Evolutionary conservation across 1,140 invertebrate species (phyloP).

Genomic region (Augochlora pura): DNA sequence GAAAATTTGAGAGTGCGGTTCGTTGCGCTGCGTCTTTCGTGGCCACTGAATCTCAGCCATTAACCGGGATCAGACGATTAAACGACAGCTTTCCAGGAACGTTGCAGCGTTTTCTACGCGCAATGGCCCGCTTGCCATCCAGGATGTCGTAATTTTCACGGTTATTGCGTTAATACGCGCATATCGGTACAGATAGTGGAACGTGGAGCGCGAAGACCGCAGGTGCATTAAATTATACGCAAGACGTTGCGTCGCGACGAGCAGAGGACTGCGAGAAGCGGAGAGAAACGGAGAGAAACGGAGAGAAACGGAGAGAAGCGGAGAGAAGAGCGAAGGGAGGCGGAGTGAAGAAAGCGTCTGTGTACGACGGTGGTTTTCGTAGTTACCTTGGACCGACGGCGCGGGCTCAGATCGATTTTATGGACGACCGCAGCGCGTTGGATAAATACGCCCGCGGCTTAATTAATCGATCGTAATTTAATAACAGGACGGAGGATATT

Average conservation of each 20-base stretch:
- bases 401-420: slow-evolving; percentile 6
- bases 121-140: background rate
- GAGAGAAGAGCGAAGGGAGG: too few species aligned
- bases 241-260: background rate
- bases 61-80: slow-evolving; percentile 41
- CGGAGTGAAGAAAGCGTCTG: background rate
- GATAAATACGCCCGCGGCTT: background rate
- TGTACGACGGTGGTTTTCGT: background rate
- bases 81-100: slow-evolving; percentile 17
- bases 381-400: background rate
- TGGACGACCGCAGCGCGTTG: too few species aligned
- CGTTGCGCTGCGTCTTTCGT: background rate
- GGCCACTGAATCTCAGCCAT: slow-evolving; percentile 4
- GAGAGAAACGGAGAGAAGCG: too few species aligned
- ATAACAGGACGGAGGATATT: background rate
- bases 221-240: slow-evolving; percentile 1
- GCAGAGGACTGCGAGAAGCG: too few species aligned
- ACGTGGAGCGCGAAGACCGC: background rate
- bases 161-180: slow-evolving; percentile 27
- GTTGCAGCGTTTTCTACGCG: slow-evolving; percentile 18
- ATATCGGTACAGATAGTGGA: background rate
- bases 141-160: slow-evolving; percentile 8
- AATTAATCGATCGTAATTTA: slow-evolving; percentile 11
- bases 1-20: slow-evolving; percentile 20
- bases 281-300: too few species aligned